These are phyloP conservation scores for Camelus bactrianus DNA, from an alignment of 2,113 vertebrate genomes.

Conservation along the genomic window DNA sequence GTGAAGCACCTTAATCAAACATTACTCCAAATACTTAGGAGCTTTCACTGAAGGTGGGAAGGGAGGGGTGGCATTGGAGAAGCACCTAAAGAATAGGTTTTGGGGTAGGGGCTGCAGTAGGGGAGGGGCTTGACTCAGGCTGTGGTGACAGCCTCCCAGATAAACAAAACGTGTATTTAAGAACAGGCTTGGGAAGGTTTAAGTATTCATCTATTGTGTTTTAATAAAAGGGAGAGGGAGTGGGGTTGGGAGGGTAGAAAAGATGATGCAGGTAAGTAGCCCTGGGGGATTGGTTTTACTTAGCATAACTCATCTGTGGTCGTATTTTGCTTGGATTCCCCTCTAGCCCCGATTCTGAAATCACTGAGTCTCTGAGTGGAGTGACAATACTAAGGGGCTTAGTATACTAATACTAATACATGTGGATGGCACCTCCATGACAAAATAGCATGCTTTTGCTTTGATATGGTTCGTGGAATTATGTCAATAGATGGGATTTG, in stretches of 20 bases:
- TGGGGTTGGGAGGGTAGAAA: fast-evolving
- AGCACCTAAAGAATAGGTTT: neutral
- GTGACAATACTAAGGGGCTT: neutral
- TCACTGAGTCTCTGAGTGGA: neutral
- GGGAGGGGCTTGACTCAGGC: neutral
- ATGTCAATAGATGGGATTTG: neutral
- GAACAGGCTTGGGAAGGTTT: neutral
- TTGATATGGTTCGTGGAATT: neutral
- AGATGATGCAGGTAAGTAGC: neutral
- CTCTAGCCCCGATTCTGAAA: neutral
- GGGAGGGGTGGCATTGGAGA: neutral
- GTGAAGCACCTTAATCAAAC: neutral
- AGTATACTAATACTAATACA: too few species aligned
- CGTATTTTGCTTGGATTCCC: neutral
- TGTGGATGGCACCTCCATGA: neutral
- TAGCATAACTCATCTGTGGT: neutral
- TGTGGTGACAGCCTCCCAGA: neutral
- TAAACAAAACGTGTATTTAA: neutral
- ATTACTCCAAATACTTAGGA: neutral
- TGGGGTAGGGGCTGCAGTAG: too few species aligned
- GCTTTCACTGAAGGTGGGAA: neutral
- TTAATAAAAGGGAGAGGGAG: neutral
- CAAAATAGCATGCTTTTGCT: neutral
- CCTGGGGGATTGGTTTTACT: neutral
- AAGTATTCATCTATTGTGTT: neutral